Evolutionary conservation across 2,888 invertebrate genomes (phyloP).

Genomic region (Nemotelus pantherinus): DNA sequence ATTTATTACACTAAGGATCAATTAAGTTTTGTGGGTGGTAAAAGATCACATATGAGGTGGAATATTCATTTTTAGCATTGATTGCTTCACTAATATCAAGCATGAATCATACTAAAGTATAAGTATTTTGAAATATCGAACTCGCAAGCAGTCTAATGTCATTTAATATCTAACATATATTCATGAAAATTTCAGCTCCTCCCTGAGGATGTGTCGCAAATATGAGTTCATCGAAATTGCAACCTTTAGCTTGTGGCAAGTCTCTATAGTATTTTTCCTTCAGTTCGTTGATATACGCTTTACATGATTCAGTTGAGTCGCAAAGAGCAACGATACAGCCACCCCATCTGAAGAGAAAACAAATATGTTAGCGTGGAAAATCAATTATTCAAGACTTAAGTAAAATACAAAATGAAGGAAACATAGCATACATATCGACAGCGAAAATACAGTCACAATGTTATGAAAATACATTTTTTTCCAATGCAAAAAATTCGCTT

Average conservation of each 20-base stretch:
- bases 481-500: too few relatives aligned
- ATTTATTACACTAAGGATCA: too few relatives aligned
- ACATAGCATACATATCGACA: too few relatives aligned
- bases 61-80: conserved; percentile 5
- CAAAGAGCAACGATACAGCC: conserved; percentile 88
- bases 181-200: conserved; percentile 59
- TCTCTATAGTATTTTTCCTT: conserved; percentile 76
- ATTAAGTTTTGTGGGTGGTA: not conserved
- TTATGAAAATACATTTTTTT: too few relatives aligned
- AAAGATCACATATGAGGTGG: conserved; percentile 32
- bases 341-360: conserved; percentile 81
- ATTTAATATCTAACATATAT: conserved; percentile 12
- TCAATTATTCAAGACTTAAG: not conserved
- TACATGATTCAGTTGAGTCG: conserved; percentile 69
- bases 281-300: conserved; percentile 74
- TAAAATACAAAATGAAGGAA: not conserved
- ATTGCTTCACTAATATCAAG: conserved; percentile 13
- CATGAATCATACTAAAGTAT: conserved; percentile 13
- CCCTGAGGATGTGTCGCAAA: conserved; percentile 73
- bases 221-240: conserved; percentile 68
- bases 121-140: conserved; percentile 31
- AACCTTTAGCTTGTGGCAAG: conserved; percentile 66
- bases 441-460: too few relatives aligned
- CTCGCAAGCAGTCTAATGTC: not conserved
- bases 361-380: not conserved